Percentiles rank a stretch among this genome's conserved stretches.
Conservation (phyloP, 2,797 vertebrate genomes). For the Sphaeramia orbicularis region DNA sequence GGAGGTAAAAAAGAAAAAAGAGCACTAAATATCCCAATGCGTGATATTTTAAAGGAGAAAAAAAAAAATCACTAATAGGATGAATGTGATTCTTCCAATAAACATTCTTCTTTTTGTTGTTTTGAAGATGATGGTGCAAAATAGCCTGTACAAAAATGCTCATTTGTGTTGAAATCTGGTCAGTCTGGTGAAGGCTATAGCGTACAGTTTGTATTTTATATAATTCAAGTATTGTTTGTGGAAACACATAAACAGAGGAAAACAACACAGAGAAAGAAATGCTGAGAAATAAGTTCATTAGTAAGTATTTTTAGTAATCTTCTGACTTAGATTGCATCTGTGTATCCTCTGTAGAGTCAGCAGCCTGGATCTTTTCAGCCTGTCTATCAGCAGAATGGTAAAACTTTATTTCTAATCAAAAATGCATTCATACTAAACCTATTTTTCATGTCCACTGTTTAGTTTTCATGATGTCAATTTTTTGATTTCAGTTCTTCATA, state of each 20-base stretch:
- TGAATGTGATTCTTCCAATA: no score
- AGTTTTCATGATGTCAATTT: not conserved
- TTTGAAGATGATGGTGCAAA: no score
- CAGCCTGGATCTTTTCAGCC: slow-evolving; percentile 87
- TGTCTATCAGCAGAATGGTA: slow-evolving; percentile 97
- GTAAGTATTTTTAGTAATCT: not conserved
- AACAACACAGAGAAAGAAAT: not conserved
- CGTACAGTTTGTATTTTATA: no score
- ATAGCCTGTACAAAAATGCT: no score
- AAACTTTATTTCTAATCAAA: slow-evolving; percentile 20
- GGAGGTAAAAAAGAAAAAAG: slow-evolving; percentile 80
- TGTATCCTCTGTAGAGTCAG: slow-evolving; percentile 68
- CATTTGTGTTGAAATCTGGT: no score
- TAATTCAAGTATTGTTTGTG: not conserved
- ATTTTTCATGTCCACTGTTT: slow-evolving; percentile 10
- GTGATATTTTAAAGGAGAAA: no score
- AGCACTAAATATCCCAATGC: no score
- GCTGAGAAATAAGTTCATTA: not conserved
- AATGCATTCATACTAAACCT: not conserved
- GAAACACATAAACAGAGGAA: not conserved
- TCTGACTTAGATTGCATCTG: slow-evolving; percentile 20
- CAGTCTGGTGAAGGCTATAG: no score
- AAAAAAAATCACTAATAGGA: no score
- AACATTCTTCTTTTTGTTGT: no score
- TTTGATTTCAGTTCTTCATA: slow-evolving; percentile 90